Evolutionary conservation across 2,113 vertebrate genomes (phyloP).

Genomic region (Rhegmatorhina hoffmannsi): DNA sequence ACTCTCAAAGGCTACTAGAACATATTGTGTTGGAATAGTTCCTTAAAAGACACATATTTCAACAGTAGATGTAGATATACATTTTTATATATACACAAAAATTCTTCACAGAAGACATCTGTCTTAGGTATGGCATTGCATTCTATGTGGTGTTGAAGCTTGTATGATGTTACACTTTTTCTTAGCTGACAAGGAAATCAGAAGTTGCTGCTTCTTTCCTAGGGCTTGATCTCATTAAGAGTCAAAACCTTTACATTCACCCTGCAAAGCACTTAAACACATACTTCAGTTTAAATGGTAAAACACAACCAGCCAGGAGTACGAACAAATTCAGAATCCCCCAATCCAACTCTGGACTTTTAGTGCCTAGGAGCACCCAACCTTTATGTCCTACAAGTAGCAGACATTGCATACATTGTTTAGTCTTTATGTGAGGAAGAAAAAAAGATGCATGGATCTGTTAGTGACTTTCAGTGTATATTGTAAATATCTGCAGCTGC

Average conservation of each 20-base stretch:
- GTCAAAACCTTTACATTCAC: not conserved
- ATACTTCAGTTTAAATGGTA: not conserved
- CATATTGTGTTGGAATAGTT: not conserved
- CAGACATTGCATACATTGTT: not conserved
- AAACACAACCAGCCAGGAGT: not conserved
- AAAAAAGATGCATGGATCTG: not conserved
- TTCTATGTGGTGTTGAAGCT: not conserved
- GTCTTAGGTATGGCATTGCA: not conserved
- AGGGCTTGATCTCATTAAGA: not conserved
- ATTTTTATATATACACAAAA: not conserved
- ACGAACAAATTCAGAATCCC: not conserved
- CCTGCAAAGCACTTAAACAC: not conserved
- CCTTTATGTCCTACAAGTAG: not conserved
- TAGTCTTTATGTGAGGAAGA: not conserved
- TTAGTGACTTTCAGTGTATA: not conserved
- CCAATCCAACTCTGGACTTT: not conserved
- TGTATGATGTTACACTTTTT: not conserved
- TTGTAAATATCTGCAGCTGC: conserved; percentile 31
- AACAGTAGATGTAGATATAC: not conserved
- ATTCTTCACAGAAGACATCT: not conserved
- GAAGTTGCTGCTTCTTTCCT: not conserved
- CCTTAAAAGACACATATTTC: not conserved
- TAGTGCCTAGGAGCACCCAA: not conserved
- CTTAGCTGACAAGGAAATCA: not conserved
- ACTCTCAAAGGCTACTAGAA: not conserved